Evolutionary conservation across 2,888 invertebrate genomes (phyloP).

Genomic region (Petrolisthes manimaculis): DNA sequence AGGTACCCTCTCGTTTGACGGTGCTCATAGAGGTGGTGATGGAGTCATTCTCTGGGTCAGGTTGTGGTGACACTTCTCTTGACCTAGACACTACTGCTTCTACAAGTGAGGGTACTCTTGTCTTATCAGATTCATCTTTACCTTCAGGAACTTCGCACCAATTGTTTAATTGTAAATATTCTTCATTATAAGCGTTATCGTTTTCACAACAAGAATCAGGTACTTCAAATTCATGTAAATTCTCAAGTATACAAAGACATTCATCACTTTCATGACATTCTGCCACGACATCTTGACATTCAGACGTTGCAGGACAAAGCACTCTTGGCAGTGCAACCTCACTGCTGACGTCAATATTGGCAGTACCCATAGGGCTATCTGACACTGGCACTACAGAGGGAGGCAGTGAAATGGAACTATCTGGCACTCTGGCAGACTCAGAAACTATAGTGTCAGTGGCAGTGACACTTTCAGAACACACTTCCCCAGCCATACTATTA

Average conservation of each 20-base stretch:
- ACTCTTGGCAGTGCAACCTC: slow-evolving; percentile 41
- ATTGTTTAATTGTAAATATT: background rate
- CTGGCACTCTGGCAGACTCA: slow-evolving; percentile 15
- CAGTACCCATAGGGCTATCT: slow-evolving; percentile 8
- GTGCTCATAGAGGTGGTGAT: slow-evolving; percentile 26
- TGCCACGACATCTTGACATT: slow-evolving; percentile 10
- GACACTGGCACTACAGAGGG: slow-evolving; percentile 14
- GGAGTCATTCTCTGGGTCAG: background rate
- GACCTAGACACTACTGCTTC: background rate
- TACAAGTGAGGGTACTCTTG: background rate
- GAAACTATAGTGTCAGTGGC: background rate
- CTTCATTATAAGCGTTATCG: background rate
- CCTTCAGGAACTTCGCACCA: background rate
- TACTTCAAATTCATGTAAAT: background rate
- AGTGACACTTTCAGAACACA: background rate
- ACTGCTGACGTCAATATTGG: slow-evolving; percentile 23
- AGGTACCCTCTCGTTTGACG: slow-evolving; percentile 52
- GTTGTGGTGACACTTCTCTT: background rate
- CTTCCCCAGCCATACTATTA: slow-evolving; percentile 11
- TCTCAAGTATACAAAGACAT: slow-evolving; percentile 15
- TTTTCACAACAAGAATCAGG: slow-evolving; percentile 22
- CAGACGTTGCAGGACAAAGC: slow-evolving; percentile 23
- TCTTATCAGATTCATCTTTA: slow-evolving; percentile 12
- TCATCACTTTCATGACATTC: slow-evolving; percentile 13
- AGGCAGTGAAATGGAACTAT: slow-evolving; percentile 13